Percentiles rank a stretch among this genome's conserved stretches.
These are phyloP conservation scores for Drosophila orosa DNA, from an alignment of 1,140 invertebrate species.

Conservation along the genomic window DNA sequence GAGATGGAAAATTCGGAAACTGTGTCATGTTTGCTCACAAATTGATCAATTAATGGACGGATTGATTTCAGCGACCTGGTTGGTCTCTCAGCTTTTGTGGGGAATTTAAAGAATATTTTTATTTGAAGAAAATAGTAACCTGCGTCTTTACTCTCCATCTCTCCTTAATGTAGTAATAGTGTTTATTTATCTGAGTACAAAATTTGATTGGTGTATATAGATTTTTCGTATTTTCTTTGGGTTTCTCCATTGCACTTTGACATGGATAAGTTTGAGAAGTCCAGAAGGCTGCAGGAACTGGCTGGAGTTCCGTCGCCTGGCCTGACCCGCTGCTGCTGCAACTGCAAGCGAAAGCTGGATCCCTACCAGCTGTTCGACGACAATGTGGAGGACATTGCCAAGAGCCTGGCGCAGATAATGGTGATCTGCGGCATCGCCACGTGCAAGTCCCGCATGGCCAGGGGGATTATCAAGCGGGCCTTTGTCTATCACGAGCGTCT, in stretches of 20 bases:
- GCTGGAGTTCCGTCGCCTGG: conserved; percentile 4
- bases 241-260: no score
- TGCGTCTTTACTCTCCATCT: not conserved
- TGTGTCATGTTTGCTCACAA: conserved; percentile 39
- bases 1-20: conserved; percentile 9
- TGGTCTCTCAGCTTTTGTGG: not conserved
- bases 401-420: conserved; percentile 64
- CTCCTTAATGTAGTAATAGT: not conserved
- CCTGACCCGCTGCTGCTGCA: conserved; percentile 39
- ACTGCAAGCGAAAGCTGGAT: conserved; percentile 64
- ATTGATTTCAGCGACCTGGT: conserved; percentile 27
- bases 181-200: not conserved
- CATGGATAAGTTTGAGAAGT: conserved; percentile 31
- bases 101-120: not conserved
- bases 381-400: conserved; percentile 65
- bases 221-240: not conserved
- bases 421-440: conserved; percentile 67
- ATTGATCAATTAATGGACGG: conserved; percentile 23
- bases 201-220: conserved; percentile 8
- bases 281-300: conserved; percentile 5
- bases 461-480: conserved; percentile 63
- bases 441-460: conserved; percentile 50
- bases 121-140: not conserved
- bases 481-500: conserved; percentile 67
- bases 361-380: conserved; percentile 68